Base-by-base conservation (phyloP, 1,140 invertebrate species). In the Coenobita brevimanus region DNA sequence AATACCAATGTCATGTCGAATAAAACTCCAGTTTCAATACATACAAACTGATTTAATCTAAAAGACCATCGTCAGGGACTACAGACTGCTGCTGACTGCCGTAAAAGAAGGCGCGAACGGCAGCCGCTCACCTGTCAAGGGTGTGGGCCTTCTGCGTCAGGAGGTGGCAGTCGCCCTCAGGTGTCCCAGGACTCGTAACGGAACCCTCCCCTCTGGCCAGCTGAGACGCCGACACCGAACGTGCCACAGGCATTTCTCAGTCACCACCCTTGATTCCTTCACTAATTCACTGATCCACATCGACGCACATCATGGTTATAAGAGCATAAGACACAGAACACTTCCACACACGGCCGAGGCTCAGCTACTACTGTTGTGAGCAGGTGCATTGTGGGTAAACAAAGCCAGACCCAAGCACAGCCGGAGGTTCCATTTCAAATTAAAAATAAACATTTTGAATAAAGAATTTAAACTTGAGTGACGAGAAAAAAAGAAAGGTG, bases 381-480 rank as follows among this genome's bases (percentile, higher is more conserved):
- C 30, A 33, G 38, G 13, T 62, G 82, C 82, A 85, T 85, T 85
- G 82, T 85, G 82, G 82, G 82, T 76, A 62, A 84, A 84, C 54
- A 84, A 75, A 78, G 54, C 54, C 57, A 33, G 33, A 64, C 54
- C 78, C 27, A 24, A 17, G 41, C 2, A 38, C 3, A 69, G 6
- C 6, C 3, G 4, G 3, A 30, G 67, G 67, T 69, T 69, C 67
- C 33, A 24, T 69, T 69, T 99, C 94, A 99, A 99, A 88, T n/a
- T n/a, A n/a, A n/a, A n/a, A n/a, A n/a, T n/a, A n/a, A n/a, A n/a
- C n/a, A n/a, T n/a, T n/a, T n/a, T n/a, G n/a, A n/a, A n/a, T n/a
- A n/a, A n/a, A n/a, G n/a, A n/a, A n/a, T n/a, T n/a, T n/a, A n/a
- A n/a, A n/a, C n/a, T n/a, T n/a, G n/a, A n/a, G n/a, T n/a, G n/a